These are phyloP conservation scores for Drosophila bifasciata DNA, from an alignment of 1,140 invertebrate species.

Conservation along the genomic window DNA sequence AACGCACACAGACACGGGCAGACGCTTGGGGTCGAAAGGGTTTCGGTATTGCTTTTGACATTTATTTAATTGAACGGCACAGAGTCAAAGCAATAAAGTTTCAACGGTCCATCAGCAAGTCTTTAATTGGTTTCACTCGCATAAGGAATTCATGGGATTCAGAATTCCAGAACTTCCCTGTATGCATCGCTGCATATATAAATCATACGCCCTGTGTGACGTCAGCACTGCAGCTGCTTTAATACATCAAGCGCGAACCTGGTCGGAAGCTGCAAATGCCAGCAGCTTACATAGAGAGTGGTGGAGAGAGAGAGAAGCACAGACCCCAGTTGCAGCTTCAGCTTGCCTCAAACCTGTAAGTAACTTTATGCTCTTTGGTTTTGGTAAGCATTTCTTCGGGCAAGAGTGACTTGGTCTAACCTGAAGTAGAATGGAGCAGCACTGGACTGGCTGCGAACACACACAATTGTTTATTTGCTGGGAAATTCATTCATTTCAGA, in stretches of 20 bases:
- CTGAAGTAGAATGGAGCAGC: conserved; percentile 1
- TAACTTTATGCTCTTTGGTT: neutral
- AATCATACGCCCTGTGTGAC: conserved; percentile 39
- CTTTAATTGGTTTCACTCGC: neutral
- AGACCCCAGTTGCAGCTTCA: conserved; percentile 1
- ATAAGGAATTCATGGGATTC: neutral
- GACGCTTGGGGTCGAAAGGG: conserved; percentile 6
- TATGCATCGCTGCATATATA: conserved; percentile 8
- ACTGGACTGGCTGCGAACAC: neutral
- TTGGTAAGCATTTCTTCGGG: conserved; percentile 11
- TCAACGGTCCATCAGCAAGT: neutral
- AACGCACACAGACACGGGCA: neutral
- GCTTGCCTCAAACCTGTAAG: neutral
- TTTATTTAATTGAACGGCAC: conserved; percentile 49
- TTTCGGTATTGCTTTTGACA: conserved; percentile 36
- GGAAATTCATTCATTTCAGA: conserved; percentile 51
- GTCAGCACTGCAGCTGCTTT: conserved; percentile 2
- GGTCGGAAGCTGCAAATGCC: neutral
- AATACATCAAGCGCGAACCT: conserved; percentile 29
- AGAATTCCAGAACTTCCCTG: neutral
- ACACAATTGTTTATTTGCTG: conserved; percentile 48
- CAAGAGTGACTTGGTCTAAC: conserved; percentile 7
- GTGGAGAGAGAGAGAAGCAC: neutral
- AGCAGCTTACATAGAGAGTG: neutral
- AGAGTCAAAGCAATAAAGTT: conserved; percentile 8